Base-by-base conservation (phyloP, 2,888 invertebrate genomes). In the Drosophila limbata region DNA sequence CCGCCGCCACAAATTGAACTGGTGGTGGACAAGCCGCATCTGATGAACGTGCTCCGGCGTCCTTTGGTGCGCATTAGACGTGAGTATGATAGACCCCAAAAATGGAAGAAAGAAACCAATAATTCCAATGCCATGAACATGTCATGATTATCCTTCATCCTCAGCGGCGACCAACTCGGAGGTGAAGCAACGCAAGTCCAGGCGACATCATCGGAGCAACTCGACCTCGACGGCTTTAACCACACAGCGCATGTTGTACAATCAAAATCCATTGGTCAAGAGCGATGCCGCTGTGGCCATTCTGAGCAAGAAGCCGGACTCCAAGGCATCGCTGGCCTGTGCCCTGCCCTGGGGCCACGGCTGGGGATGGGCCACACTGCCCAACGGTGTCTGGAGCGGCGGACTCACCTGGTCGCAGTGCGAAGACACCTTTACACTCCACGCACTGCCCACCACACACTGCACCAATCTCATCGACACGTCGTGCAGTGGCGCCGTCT, bases 1-100 rank as follows among this genome's bases (percentile, higher is more conserved):
- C 95, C 95, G 2, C 95, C 96, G 4, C 95, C 95, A 9, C 95
- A 95, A 93, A 95, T 95, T 91, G 95, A 95, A 90, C 93, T 95
- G 81, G 95, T 95, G 84, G 95, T 95, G 93, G 95, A 95, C 52
- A 95, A 95, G 93, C 94, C 95, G 1, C 94, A 95, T 90, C 93
- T 95, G 42, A 94, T 94, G 90, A 95, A 94, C 47, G 94, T 95
- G 10, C 93, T 95, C 90, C 94, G 94, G 73, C 93, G 94, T 78
- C 95, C 95, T 11, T 93, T 95, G 2, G 95, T 95, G 67, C 93
- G 95, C 92, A 95, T 95, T 40, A 92, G 95, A 93, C 94, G 95
- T 95, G 86, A 94, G 95, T 94, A 77, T 40, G 44, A 21, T 17
- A 11, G 11, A 13, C 31, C 21, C 21, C 2, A 5, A 5, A 25